These are phyloP conservation scores for Macrotus californicus DNA, from an alignment of 2,113 vertebrate genomes.

Conservation along the genomic window DNA sequence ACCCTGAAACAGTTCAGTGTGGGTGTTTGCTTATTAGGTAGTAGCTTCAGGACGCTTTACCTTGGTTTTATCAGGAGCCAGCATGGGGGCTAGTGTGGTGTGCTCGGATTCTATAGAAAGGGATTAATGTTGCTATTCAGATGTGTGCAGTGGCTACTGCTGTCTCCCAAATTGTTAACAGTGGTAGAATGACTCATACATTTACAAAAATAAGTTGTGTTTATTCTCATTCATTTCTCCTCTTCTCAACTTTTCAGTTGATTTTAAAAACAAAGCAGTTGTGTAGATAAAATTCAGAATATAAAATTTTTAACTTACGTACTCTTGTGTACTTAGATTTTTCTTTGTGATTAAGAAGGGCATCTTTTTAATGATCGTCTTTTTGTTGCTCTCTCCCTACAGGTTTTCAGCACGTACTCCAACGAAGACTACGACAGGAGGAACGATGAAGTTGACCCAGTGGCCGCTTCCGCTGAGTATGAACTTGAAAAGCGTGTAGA, in stretches of 20 bases:
- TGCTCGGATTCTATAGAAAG: not conserved
- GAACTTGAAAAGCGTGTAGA: conserved; percentile 99
- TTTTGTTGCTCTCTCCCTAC: conserved; percentile 47
- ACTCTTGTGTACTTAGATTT: not conserved
- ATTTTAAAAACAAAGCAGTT: not conserved
- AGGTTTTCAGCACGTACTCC: conserved; percentile 98
- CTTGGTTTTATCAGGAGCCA: not conserved
- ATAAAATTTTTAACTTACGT: not conserved
- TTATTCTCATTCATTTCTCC: not conserved
- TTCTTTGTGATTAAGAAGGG: not conserved
- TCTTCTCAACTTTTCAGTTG: conserved; percentile 21
- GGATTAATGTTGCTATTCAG: not conserved
- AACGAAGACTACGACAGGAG: conserved; percentile 97
- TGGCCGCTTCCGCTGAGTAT: conserved; percentile 97
- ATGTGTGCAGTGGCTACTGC: not conserved
- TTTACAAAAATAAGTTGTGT: not conserved
- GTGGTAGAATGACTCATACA: not conserved
- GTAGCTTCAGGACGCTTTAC: not conserved
- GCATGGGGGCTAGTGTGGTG: not conserved
- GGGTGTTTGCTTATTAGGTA: not conserved
- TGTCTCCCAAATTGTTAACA: conserved; percentile 21
- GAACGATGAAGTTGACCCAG: conserved; percentile 97
- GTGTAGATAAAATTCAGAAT: not conserved
- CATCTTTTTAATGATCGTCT: not conserved
- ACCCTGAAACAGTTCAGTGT: not conserved